Evolutionary conservation across 2,888 invertebrate species (phyloP), one percentile per base, ranked within the genome.

Genomic region (Eupithecia subumbrata): DNA sequence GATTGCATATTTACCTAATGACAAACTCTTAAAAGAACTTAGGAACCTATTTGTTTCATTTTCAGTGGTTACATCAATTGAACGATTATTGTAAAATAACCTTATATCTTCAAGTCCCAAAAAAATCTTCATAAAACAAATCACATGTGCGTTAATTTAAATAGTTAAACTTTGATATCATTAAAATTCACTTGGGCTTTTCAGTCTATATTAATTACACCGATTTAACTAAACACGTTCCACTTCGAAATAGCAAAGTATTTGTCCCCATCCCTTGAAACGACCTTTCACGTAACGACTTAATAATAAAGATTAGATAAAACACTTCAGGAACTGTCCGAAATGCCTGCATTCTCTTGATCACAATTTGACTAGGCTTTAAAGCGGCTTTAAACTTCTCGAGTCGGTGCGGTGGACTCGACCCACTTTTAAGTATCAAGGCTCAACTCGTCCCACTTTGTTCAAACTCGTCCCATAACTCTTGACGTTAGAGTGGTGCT

Each of bases 281-380:
- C 11, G 11, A 74, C 37, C 60, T 48, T 60, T 40, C 63, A 73
- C 63, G 63, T 63, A 67, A 48, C 69, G 67, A 68, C 74, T 74
- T 70, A 74, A 30, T 12, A 43, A 63, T 66, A 74, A 18, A 37
- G 71, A 68, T 48, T 25, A 70, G 25, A 63, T 68, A 68, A 70
- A 70, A 77, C 74, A 72, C 69, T 72, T 73, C 72, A 77, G 77
- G 73, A 73, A 73, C 75, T 56, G 68, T 63, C 69, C 37, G 68
- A 75, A 77, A 75, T 73, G 73, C 63, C 60, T 71, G 60, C 43
- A 74, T 60, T 67, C 60, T 69, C 60, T 76, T 75, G 71, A 77
- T 77, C 77, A 77, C 77, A 77, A 71, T 73, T 77, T 80, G 80
- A 81, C 81, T 81, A 81, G 81, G 81, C 78, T 70, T 78, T 75